Base-by-base conservation (phyloP, 2,797 vertebrate species). In the Synanceia verrucosa region DNA sequence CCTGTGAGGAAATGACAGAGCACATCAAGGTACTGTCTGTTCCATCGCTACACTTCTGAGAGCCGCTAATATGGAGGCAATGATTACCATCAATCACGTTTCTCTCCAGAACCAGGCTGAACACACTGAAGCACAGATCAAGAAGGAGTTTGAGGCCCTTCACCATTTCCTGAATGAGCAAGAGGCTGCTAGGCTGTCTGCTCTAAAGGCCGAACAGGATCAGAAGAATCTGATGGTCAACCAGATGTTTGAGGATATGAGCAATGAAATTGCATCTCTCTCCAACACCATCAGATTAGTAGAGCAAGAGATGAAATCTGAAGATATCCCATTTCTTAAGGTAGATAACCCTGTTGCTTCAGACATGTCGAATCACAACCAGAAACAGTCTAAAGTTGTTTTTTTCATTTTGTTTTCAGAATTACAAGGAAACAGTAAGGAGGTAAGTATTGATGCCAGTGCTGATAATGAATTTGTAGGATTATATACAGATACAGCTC, bases 401-500 rank as follows among this genome's bases (percentile, higher is more conserved):
- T 10, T 76, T 14, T 71, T 57, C 18, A 74, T 78, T 69, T 65
- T 64, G 4, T 47, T 89, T 88, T 62, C 84, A 95, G 94, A 94
- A 94, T 79, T 95, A 95, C 84, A 94, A 94, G 59, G 92, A 93
- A 72, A 95, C 92, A 33, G 93, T 95, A 43, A 94, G 81, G 66
- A 94, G 87, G 94, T 94, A 89, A 28, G 76, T 64, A 18, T 52
- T 44, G 13, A 2, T 26, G 21, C 44, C n/a, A 65, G n/a, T n/a
- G n/a, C n/a, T n/a, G n/a, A n/a, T n/a, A n/a, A n/a, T n/a, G n/a
- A n/a, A 10, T 23, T 39, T 61, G 62, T 24, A 24, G 6, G 23
- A 31, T 12, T 19, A 28, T 29, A 44, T 19, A 36, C 11, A 23
- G 21, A 55, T 33, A 37, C 2, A 57, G 23, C 19, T 60, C 28